Percentiles rank a stretch among this genome's conserved stretches.
These are phyloP conservation scores for Yponomeuta cagnagella DNA, from an alignment of 2,888 invertebrate genomes.

Conservation along the genomic window DNA sequence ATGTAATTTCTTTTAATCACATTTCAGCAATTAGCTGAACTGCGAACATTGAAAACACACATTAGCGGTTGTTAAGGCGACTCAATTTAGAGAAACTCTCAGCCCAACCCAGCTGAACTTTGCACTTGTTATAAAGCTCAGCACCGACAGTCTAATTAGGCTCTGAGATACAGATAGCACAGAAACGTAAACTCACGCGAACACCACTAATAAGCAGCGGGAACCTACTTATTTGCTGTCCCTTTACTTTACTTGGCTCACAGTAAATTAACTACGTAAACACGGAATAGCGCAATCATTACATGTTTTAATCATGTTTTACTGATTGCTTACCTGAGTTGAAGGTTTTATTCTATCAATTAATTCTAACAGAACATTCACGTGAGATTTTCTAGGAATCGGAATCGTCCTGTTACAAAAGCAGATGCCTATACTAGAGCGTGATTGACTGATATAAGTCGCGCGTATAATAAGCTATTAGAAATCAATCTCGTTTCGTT, in stretches of 20 bases:
- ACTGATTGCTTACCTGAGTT: neutral
- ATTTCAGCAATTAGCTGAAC: neutral
- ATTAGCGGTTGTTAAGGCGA: constrained; percentile 4
- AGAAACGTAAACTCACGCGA: constrained; percentile 12
- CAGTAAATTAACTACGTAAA: constrained; percentile 4
- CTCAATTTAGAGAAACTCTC: constrained; percentile 9
- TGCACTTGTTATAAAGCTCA: constrained; percentile 13
- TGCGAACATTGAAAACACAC: neutral
- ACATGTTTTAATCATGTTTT: constrained; percentile 3
- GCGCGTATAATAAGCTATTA: constrained; percentile 13
- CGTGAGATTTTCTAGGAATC: neutral
- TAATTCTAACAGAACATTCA: neutral
- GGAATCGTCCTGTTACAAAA: neutral
- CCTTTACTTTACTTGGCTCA: constrained; percentile 13
- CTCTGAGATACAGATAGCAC: constrained; percentile 13
- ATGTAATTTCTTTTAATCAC: neutral
- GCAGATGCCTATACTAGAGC: neutral
- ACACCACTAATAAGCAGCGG: constrained; percentile 13
- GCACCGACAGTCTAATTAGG: constrained; percentile 13
- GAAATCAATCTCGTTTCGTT: constrained; percentile 26
- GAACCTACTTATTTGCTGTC: constrained; percentile 13
- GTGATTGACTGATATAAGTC: constrained; percentile 4
- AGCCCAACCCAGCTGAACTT: constrained; percentile 10
- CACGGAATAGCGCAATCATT: constrained; percentile 2
- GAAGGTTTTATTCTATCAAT: neutral